Base-by-base conservation (phyloP, 2,797 vertebrate species). In the Hippoglossus hippoglossus region DNA sequence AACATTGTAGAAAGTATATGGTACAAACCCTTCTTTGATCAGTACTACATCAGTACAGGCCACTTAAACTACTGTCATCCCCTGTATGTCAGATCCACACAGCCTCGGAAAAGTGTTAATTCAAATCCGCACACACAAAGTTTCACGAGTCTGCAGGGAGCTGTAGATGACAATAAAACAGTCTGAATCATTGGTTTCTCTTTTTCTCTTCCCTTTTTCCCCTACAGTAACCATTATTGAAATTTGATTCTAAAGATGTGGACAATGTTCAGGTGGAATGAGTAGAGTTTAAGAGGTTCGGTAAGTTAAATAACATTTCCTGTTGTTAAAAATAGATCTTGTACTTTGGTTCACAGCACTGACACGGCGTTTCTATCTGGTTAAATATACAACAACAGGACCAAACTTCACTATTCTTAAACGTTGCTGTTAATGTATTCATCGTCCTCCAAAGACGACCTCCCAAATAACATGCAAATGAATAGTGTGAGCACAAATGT, bases 1-100 rank as follows among this genome's bases (percentile, higher is more conserved):
- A 84, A 83, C 66, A 76, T 24, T 77, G 75, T 84, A 70, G 67
- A 80, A 75, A 79, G 69, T 87, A 79, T 85, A 77, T 62, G 73
- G 54, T 69, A 82, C 73, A 75, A 85, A 79, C 67, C 72, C 70
- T 76, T 36, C 63, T 80, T 63, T 84, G 66, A 85, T 85, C 73
- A 68, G 57, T 63, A 31, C 63, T 60, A 67, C 67, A 61, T 82
- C 68, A 79, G 54, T 67, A 72, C 8, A 7, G 34, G 71, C 55
- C 63, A 62, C 53, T 73, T 65, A 26, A 28, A 78, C 52, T 59
- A 62, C 63, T 75, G 66, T 75, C 71, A 71, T 59, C 41, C 53
- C 49, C 54, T 8, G 53, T 13, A 4, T 50, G 56, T 75, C 71
- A 81, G 50, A 75, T 69, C 47, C 52, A 22, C 22, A 44, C 21